phyloP scores from a whole-genome alignment of 2,888 invertebrate species.

The Sarcophaga variegata region DNA sequence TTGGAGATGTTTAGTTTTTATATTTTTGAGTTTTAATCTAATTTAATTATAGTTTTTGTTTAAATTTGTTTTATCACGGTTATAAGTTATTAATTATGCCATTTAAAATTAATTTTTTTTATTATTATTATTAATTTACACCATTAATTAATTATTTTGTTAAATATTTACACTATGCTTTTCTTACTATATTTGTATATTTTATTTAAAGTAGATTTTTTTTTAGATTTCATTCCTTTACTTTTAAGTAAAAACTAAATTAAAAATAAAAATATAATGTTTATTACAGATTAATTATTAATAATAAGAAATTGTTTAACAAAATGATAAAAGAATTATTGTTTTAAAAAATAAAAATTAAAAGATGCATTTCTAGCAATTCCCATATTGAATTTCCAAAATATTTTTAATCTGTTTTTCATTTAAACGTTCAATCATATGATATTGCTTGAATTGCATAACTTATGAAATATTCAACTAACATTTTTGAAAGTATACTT shows the following conservation, averaged over 20 bases:
- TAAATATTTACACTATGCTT: slow-evolving; percentile 51
- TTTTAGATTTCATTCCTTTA: no score
- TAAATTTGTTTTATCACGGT: slow-evolving; percentile 59
- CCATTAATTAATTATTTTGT: slow-evolving; percentile 7
- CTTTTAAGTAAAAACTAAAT: no score
- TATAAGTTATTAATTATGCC: slow-evolving; percentile 50
- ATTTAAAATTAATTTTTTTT: slow-evolving; percentile 50
- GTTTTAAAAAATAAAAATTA: no score
- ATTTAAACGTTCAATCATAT: no score
- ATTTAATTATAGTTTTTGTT: slow-evolving; percentile 36
- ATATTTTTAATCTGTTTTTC: no score
- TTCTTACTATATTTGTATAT: slow-evolving; percentile 28
- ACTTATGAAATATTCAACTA: no score
- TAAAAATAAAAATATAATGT: no score
- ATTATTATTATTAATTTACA: slow-evolving; percentile 40
- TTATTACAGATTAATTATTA: background rate
- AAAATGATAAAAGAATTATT: no score
- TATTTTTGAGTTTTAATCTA: slow-evolving; percentile 37
- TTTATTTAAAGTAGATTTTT: slow-evolving; percentile 15
- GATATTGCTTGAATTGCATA: no score
- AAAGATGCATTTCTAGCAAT: no score
- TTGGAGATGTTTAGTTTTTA: slow-evolving; percentile 15
- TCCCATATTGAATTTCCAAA: no score
- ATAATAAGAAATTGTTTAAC: background rate
- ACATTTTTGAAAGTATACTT: no score